phyloP scores from a whole-genome alignment of 2,797 vertebrate species.

The Hafferia zeledoni region DNA sequence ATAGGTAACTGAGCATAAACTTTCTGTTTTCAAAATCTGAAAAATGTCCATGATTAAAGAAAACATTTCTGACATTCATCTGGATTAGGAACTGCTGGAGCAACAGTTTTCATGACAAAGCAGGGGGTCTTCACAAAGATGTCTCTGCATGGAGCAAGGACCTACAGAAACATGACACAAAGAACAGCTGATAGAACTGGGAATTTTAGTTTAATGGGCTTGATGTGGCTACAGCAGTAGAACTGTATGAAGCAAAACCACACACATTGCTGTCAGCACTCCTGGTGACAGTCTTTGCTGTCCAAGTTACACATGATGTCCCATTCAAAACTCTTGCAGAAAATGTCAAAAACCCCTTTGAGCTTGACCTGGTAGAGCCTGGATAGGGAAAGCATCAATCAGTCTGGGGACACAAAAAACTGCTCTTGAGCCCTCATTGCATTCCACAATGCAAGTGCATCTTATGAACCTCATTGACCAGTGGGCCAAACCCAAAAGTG shows the following conservation, averaged over 20 bases:
- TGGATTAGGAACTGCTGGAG: neutral
- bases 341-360: neutral
- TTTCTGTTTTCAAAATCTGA: neutral
- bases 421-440: neutral
- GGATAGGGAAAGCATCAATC: neutral
- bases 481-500: neutral
- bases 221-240: too few relatives aligned
- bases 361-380: neutral
- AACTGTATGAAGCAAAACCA: neutral
- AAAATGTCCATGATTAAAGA: neutral
- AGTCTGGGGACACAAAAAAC: neutral
- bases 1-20: neutral
- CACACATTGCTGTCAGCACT: neutral
- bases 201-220: too few relatives aligned
- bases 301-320: neutral
- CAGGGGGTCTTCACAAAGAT: neutral
- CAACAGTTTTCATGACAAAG: neutral
- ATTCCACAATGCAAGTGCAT: neutral
- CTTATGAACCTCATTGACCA: neutral
- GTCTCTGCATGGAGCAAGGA: neutral
- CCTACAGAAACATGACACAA: neutral
- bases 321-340: neutral
- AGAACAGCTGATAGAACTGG: too few relatives aligned
- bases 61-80: neutral
- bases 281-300: neutral